These are phyloP conservation scores for Zeuzera pyrina DNA, from an alignment of 2,888 invertebrate genomes.

Conservation along the genomic window DNA sequence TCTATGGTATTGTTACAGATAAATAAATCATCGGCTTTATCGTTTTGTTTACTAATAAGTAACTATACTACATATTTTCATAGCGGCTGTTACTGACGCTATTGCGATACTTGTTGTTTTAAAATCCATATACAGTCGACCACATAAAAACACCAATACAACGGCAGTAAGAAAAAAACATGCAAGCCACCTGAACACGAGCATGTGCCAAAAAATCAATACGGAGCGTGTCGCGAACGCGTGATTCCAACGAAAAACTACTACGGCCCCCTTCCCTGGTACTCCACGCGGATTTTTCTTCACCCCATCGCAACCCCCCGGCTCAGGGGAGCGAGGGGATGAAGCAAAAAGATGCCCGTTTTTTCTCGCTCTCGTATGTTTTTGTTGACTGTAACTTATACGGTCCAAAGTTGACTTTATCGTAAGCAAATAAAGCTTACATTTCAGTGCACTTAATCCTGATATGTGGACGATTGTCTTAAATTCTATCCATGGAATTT, in stretches of 20 bases:
- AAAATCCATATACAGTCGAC: not conserved
- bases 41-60: no score
- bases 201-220: slow-evolving; percentile 68
- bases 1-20: no score
- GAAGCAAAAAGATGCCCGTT: slow-evolving; percentile 66
- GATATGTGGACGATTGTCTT: slow-evolving; percentile 61
- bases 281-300: slow-evolving; percentile 52
- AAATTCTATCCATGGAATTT: slow-evolving; percentile 17
- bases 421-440: slow-evolving; percentile 6
- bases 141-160: slow-evolving; percentile 1
- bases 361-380: slow-evolving; percentile 58
- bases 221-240: slow-evolving; percentile 61
- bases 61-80: no score
- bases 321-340: slow-evolving; percentile 52
- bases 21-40: no score
- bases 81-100: no score
- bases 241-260: slow-evolving; percentile 71
- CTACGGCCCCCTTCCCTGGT: slow-evolving; percentile 33
- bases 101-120: no score
- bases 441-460: not conserved
- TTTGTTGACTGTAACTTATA: slow-evolving; percentile 51
- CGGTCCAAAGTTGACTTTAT: slow-evolving; percentile 21
- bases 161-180: not conserved
- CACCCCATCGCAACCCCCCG: slow-evolving; percentile 41
- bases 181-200: slow-evolving; percentile 43